These are phyloP conservation scores for Ornithorhynchus anatinus DNA, from an alignment of 2,113 vertebrate genomes.

Conservation along the genomic window DNA sequence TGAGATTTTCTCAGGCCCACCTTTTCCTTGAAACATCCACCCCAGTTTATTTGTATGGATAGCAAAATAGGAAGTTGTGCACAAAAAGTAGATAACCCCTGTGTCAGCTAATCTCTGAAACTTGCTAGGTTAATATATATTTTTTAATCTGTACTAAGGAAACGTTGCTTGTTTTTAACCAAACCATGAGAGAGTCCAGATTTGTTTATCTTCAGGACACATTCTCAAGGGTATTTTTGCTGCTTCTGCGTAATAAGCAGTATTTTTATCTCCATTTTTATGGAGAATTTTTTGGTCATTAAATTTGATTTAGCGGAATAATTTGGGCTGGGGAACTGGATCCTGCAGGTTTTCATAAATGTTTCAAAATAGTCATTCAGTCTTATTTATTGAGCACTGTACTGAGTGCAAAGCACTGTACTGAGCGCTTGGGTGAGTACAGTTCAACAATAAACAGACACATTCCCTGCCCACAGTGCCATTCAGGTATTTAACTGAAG, in stretches of 20 bases:
- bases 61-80: conserved; percentile 34
- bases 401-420: no score
- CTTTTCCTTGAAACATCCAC: conserved; percentile 9
- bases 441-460: no score
- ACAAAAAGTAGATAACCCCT: conserved; percentile 17
- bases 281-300: no score
- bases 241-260: neutral
- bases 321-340: no score
- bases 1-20: neutral
- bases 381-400: no score
- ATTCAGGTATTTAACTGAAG: no score
- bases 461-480: no score
- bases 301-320: no score
- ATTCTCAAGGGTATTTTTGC: neutral
- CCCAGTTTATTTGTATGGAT: conserved; percentile 29
- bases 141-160: conserved; percentile 10
- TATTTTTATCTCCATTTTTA: neutral
- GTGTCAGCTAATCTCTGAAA: conserved; percentile 21
- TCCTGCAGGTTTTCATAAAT: no score
- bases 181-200: neutral
- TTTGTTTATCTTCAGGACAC: neutral
- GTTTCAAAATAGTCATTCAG: no score
- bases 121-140: no score
- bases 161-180: neutral
- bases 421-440: no score